Base-by-base conservation (phyloP, 1,140 invertebrate genomes). In the Gryon sp. region DNA sequence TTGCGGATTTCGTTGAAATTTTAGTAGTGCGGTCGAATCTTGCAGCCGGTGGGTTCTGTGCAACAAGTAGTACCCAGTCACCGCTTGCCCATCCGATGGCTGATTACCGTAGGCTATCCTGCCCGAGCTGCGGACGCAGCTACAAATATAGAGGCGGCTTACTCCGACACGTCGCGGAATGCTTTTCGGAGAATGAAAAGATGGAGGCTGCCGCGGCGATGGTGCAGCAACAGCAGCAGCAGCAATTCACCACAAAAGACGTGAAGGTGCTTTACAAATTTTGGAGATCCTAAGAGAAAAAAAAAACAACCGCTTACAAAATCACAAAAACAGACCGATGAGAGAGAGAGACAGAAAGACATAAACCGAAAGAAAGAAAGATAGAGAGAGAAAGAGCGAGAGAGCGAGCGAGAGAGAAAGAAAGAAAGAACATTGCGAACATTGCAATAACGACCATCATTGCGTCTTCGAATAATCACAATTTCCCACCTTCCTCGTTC, bases 141-240 rank as follows among this genome's bases (percentile, higher is more conserved):
- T 87, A 87, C 82, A 87, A 87, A 65, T 87, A 87, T 81, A 81
- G 86, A 50, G 83, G 86, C 45, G 83, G 83, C 63, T 63, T 86
- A 48, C 76, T 86, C 26, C 78, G 83, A 57, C 87, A 90, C 79
- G 79, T 90, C 43, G 74, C 80, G 18, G 85, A 86, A 28, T 88
- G 84, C 66, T 79, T 85, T 38, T 78, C 82, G 43, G 82, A 85
- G 50, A 81, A 77, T 52, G 80, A 84, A 70, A 84, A 85, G 62
- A 75, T 81, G 72, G 79, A 82, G 15, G 72, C 77, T 32, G 62
- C 63, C 45, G 78, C 78, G 28, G 66, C 78, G 14, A 62, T 77
- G 65, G 70, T 78, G 6, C 70, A 79, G 36, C 76, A 73, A 14
- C 79, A 78, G 36, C 50, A 84, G 12, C 78, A 81, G 40, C 78